phyloP scores from a whole-genome alignment of 2,888 invertebrate genomes.

The Agrochola circellaris region DNA sequence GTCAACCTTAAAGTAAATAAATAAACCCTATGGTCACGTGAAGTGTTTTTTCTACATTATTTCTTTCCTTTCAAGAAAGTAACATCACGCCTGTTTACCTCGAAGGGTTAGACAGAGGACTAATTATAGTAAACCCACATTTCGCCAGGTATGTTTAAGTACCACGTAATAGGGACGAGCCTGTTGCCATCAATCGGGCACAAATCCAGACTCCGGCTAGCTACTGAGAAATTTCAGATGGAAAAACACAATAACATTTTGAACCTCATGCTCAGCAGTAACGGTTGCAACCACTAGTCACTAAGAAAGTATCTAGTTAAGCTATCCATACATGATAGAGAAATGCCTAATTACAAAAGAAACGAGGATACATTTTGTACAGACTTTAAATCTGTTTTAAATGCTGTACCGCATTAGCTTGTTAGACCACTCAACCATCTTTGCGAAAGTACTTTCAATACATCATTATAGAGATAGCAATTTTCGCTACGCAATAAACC shows the following conservation, averaged over 20 bases:
- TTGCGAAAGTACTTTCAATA: constrained; percentile 36
- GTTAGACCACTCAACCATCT: constrained; percentile 9
- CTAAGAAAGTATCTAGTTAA: not conserved
- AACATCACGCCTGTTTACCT: not conserved
- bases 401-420: not conserved
- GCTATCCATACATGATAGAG: too few species aligned
- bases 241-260: too few species aligned
- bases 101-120: not conserved
- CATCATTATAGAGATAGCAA: constrained; percentile 66
- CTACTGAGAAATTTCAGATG: not conserved
- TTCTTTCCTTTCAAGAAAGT: not conserved
- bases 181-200: too few species aligned
- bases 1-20: too few species aligned
- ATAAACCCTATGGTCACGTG: too few species aligned
- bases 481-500: constrained; percentile 69
- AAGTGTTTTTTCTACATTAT: not conserved
- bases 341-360: not conserved
- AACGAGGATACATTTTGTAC: not conserved
- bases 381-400: not conserved
- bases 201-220: not conserved
- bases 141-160: not conserved
- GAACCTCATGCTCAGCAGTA: not conserved
- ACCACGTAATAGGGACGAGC: not conserved
- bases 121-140: too few species aligned
- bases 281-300: not conserved